phyloP scores from a whole-genome alignment of 2,888 invertebrate species.

The Neoitamus cyanurus region DNA sequence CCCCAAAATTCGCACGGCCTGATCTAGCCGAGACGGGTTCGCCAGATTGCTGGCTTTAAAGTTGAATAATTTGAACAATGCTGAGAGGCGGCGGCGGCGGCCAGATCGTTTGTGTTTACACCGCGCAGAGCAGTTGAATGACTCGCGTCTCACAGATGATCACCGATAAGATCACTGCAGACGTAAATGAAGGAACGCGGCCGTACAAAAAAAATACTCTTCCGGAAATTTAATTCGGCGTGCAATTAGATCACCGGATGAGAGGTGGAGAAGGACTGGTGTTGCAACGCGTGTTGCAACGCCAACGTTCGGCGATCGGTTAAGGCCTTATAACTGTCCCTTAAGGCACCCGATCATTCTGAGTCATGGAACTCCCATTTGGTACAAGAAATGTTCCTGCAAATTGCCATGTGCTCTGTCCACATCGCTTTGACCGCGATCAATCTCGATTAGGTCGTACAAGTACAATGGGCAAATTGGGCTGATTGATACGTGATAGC shows the following conservation, averaged over 20 bases:
- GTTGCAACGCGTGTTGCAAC: neutral
- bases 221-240: conserved; percentile 7
- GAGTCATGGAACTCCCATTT: neutral
- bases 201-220: neutral
- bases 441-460: conserved; percentile 24
- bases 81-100: neutral
- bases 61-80: neutral
- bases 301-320: neutral
- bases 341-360: neutral
- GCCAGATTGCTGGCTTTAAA: neutral
- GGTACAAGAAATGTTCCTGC: neutral
- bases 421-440: neutral
- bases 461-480: conserved; percentile 25
- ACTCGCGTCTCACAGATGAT: neutral
- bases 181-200: neutral
- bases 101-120: neutral
- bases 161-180: neutral
- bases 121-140: neutral
- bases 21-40: too few species aligned
- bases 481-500: conserved; percentile 10
- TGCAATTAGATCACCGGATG: neutral
- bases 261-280: neutral
- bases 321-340: neutral
- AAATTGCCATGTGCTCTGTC: neutral
- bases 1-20: too few species aligned